Evolutionary conservation across 2,888 invertebrate species (phyloP).

Genomic region (Penaeus monodon): DNA sequence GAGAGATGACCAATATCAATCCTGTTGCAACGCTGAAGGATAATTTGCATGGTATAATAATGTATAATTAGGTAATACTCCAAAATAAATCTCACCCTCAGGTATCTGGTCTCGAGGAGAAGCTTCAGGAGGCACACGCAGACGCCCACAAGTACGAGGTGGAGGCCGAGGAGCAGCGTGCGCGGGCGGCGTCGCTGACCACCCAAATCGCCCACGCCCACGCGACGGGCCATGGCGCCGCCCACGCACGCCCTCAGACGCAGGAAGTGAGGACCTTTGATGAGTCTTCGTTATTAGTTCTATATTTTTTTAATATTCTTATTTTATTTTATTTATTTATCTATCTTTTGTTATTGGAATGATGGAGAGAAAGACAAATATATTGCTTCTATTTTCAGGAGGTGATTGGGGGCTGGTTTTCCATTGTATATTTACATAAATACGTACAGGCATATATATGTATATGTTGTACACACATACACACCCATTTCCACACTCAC

Average conservation of each 20-base stretch:
- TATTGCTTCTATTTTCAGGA: too few species aligned
- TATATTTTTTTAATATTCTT: not conserved
- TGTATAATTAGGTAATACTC: too few species aligned
- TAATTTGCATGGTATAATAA: too few species aligned
- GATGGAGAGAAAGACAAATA: too few species aligned
- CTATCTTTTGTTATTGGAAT: not conserved
- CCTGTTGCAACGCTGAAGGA: not conserved
- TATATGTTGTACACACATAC: too few species aligned
- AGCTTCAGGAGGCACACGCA: slow-evolving; percentile 25
- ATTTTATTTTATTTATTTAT: not conserved
- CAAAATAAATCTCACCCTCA: not conserved
- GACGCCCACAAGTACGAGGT: slow-evolving; percentile 14
- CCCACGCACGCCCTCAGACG: not conserved
- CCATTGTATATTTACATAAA: too few species aligned
- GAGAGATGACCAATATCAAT: too few species aligned
- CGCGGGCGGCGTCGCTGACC: slow-evolving; percentile 30
- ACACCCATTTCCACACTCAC: too few species aligned
- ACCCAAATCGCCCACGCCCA: slow-evolving; percentile 43
- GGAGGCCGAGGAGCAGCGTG: slow-evolving; percentile 5
- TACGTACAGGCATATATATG: too few species aligned
- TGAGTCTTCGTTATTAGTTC: not conserved
- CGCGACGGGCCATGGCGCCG: not conserved
- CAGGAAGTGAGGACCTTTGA: slow-evolving; percentile 21
- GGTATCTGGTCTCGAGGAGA: slow-evolving; percentile 43
- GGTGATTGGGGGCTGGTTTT: too few species aligned